A percentile compares a stretch with the other conserved stretches of the same genome.
These are phyloP conservation scores for Bos javanicus DNA, from an alignment of 2,113 vertebrate genomes.

Conservation along the genomic window DNA sequence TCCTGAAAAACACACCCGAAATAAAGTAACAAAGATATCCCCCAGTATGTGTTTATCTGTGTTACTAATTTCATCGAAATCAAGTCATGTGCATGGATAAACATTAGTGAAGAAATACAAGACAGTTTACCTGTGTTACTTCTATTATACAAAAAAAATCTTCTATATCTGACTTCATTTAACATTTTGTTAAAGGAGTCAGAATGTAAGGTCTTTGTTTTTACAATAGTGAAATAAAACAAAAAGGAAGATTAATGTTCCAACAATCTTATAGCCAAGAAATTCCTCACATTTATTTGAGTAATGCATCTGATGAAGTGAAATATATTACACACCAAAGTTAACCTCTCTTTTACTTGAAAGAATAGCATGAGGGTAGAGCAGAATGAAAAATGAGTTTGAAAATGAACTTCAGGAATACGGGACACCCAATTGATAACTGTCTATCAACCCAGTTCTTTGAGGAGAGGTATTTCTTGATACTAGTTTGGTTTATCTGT, in stretches of 20 bases:
- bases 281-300: slow-evolving; percentile 18
- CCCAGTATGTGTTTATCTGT: background rate
- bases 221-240: slow-evolving; percentile 31
- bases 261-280: slow-evolving; percentile 2
- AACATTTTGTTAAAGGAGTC: background rate
- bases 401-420: slow-evolving; percentile 9
- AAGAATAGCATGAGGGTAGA: background rate
- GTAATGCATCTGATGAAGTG: slow-evolving; percentile 28
- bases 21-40: background rate
- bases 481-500: background rate
- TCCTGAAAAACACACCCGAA: slow-evolving; percentile 12
- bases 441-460: background rate
- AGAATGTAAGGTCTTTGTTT: background rate
- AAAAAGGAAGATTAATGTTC: background rate
- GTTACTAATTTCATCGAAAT: background rate
- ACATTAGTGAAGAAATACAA: background rate
- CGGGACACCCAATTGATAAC: background rate
- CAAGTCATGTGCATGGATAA: background rate
- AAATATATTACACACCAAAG: slow-evolving; percentile 38
- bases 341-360: background rate
- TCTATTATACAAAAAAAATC: background rate
- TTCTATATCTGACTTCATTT: background rate
- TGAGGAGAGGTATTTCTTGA: background rate
- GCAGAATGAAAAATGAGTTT: slow-evolving; percentile 17
- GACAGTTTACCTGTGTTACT: background rate